Evolutionary conservation across 2,888 invertebrate genomes (phyloP), one percentile per base, ranked within the genome.

Genomic region (Venusia cambrica): DNA sequence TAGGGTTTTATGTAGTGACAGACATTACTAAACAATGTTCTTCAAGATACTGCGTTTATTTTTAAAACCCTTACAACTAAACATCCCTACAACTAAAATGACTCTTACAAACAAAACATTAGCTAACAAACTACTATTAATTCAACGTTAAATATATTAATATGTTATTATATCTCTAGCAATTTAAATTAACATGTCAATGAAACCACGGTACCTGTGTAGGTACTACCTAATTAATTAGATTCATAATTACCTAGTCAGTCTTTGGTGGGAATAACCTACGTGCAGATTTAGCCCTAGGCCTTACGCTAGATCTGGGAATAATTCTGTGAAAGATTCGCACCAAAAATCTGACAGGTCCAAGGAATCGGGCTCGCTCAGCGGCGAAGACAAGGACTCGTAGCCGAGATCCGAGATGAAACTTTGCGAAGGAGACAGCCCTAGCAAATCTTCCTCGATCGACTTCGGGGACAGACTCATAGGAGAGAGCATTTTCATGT

Each of bases 241-340:
- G 32, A 63, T 55, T 58, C 48, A 50, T 39, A 52, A 45, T 51
- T 57, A 51, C 71, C 79, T 81, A 85, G 57, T 85, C 85, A 87
- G 85, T 87, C 85, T 84, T 83, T 73, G 79, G 78, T 64, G 78
- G 64, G 63, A 71, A 68, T 54, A 49, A 51, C n/a, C n/a, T n/a
- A n/a, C 47, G 52, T 61, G 44, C 74, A 72, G 69, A 71, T 61
- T 51, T 39, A 58, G 45, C 46, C 45, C 48, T 87, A 94, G 57
- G 45, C 46, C 45, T 48, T 87, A 94, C 31, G 91, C 88, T 60
- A 94, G 79, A 43, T 90, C 90, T 16, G 94, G 94, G 75, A 95
- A 95, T 52, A 95, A 76, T 75, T 94, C 94, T 42, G 92, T 91
- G 57, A 94, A 91, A 54, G 92, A 92, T 62, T 91, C 91, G 62